Conservation (phyloP, 2,797 vertebrate genomes). For the Thalassophryne amazonica region DNA sequence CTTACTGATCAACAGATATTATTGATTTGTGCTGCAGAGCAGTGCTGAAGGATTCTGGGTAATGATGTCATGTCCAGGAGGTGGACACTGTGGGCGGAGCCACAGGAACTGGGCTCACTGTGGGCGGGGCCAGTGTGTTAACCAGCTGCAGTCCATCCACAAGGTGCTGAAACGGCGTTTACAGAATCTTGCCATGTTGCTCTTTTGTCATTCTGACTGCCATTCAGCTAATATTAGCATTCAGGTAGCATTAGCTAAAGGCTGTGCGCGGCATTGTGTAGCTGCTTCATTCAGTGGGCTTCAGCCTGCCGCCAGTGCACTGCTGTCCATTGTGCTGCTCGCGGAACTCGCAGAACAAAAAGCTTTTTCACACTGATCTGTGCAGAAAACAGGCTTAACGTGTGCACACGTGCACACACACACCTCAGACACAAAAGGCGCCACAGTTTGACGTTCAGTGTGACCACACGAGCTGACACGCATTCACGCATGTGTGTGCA, state of each 20-base stretch:
- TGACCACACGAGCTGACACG: constrained; percentile 66
- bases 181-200: constrained; percentile 36
- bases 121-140: too few species aligned
- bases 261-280: constrained; percentile 37
- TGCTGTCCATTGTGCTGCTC: constrained; percentile 52
- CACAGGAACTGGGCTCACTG: too few species aligned
- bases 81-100: too few species aligned
- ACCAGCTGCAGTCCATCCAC: constrained; percentile 50
- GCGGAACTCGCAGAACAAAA: constrained; percentile 59
- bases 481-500: constrained; percentile 26
- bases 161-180: constrained; percentile 17
- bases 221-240: constrained; percentile 35
- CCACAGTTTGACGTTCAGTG: constrained; percentile 61
- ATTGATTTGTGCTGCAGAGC: too few species aligned
- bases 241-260: too few species aligned
- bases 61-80: too few species aligned
- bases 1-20: too few species aligned
- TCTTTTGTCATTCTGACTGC: constrained; percentile 54
- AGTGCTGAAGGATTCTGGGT: too few species aligned
- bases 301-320: too few species aligned
- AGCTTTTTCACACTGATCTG: constrained; percentile 64
- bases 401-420: constrained; percentile 32
- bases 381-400: constrained; percentile 74
- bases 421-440: constrained; percentile 63
- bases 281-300: constrained; percentile 55